A percentile compares a stretch with the other conserved stretches of the same genome.
Conservation (phyloP, 2,888 invertebrate species). For the Stenchaetothrips biformis region DNA sequence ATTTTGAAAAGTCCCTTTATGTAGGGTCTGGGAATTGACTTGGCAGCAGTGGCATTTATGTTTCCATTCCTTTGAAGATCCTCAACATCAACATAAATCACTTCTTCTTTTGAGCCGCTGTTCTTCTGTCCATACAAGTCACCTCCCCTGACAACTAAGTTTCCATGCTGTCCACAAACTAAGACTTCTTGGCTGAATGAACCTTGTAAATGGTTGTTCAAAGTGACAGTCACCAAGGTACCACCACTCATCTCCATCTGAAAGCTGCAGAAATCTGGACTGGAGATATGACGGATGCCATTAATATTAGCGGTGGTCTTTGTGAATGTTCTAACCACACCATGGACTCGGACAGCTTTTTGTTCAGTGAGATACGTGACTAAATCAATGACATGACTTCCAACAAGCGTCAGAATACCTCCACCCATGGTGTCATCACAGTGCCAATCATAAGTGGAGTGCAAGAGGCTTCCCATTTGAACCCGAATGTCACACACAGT, state of each 20-base stretch:
- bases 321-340: slow-evolving; percentile 85
- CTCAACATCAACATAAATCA: slow-evolving; percentile 75
- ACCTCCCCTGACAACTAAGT: slow-evolving; percentile 76
- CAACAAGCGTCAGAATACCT: slow-evolving; percentile 85
- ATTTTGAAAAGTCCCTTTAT: slow-evolving; percentile 84
- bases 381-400: slow-evolving; percentile 90
- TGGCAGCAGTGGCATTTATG: slow-evolving; percentile 49
- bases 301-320: slow-evolving; percentile 79
- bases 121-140: slow-evolving; percentile 67
- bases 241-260: slow-evolving; percentile 88
- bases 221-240: slow-evolving; percentile 72
- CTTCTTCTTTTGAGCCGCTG: slow-evolving; percentile 59
- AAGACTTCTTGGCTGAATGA: slow-evolving; percentile 74
- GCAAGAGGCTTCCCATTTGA: slow-evolving; percentile 74
- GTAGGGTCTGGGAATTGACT: slow-evolving; percentile 73
- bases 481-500: slow-evolving; percentile 82
- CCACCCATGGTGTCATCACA: slow-evolving; percentile 97
- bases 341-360: slow-evolving; percentile 80
- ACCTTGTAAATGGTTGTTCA: slow-evolving; percentile 80
- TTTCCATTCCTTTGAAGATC: slow-evolving; percentile 53
- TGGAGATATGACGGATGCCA: slow-evolving; percentile 87
- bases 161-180: slow-evolving; percentile 81
- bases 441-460: slow-evolving; percentile 81
- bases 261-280: slow-evolving; percentile 92
- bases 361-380: slow-evolving; percentile 80